Base-by-base conservation (phyloP, 1,140 invertebrate species). In the Holcopasites calliopsidis region DNA sequence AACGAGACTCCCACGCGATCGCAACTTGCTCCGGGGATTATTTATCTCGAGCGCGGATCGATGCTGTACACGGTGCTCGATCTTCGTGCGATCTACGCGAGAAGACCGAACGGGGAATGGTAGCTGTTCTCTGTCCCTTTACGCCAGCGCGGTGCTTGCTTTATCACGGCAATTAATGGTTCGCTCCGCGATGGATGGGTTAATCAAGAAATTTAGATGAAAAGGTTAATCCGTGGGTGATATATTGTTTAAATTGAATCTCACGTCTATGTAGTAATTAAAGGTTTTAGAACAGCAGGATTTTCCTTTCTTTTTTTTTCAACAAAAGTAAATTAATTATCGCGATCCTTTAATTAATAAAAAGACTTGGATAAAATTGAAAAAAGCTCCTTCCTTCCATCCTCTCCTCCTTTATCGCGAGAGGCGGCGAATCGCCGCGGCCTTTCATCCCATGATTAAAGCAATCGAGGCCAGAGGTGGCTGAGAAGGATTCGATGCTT, bases 1-100 rank as follows among this genome's bases (percentile, higher is more conserved):
- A 65, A 40, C 57, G 47, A 26, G 10, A 65, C 79, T 87, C 86
- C 87, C 84, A 87, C 86, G 87, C 87, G 62, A 76, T 64, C 55
- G 47, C 78, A 35, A 44, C 50, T 54, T 16, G 52, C 68, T 49
- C 40, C 50, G 1, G 23, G 28, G 31, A 73, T 68, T 86, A 82
- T 87, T 85, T 85, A 86, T 85, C 74, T 68, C 47, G 42, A 38
- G 31, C 16, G 23, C 31, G 38, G 21, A 49, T 64, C 60, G 65
- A 70, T 70, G 40, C 40, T 70, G 7, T 21, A 58, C 33, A 58
- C 44, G 10, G 18, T n/a, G 40, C 16, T 13, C 31, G 13, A 47
- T 58, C 49, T 54, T 40, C 23, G 18, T 44, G 33, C n/a, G 40
- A n/a, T 57, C 18, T 47, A 44, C 3, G 26, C 26, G 16, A 6